These are phyloP conservation scores for Carterocephalus palaemon DNA, from an alignment of 2,888 invertebrate genomes.

Conservation along the genomic window DNA sequence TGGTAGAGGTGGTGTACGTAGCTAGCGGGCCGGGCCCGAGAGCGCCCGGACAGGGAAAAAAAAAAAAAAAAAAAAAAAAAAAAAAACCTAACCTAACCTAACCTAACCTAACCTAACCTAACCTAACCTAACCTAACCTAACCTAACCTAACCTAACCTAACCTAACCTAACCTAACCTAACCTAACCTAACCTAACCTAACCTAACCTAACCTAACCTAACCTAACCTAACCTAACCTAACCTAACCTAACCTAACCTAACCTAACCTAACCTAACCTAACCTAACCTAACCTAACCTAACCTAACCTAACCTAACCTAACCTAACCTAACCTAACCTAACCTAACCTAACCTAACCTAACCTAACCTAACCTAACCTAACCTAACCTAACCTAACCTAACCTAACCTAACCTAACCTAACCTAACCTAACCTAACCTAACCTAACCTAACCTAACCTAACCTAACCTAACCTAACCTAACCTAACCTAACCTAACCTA, in stretches of 20 bases:
- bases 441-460: slow-evolving; percentile 30
- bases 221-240: slow-evolving; percentile 30
- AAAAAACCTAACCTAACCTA: slow-evolving; percentile 33
- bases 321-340: slow-evolving; percentile 29
- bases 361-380: slow-evolving; percentile 30
- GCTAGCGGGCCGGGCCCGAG: too few relatives aligned
- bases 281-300: slow-evolving; percentile 29
- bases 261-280: slow-evolving; percentile 31
- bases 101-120: slow-evolving; percentile 34
- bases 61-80: too few relatives aligned
- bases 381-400: slow-evolving; percentile 29
- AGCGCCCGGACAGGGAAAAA: too few relatives aligned
- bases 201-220: slow-evolving; percentile 29
- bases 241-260: slow-evolving; percentile 31
- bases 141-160: slow-evolving; percentile 35
- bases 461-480: slow-evolving; percentile 31
- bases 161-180: slow-evolving; percentile 34
- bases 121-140: slow-evolving; percentile 35
- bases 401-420: slow-evolving; percentile 32
- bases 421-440: slow-evolving; percentile 31
- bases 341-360: slow-evolving; percentile 28
- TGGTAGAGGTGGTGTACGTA: too few relatives aligned
- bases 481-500: slow-evolving; percentile 29
- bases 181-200: slow-evolving; percentile 30
- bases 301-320: slow-evolving; percentile 29